These are phyloP conservation scores for Isichthys henryi DNA, from an alignment of 2,113 vertebrate species.

Conservation along the genomic window DNA sequence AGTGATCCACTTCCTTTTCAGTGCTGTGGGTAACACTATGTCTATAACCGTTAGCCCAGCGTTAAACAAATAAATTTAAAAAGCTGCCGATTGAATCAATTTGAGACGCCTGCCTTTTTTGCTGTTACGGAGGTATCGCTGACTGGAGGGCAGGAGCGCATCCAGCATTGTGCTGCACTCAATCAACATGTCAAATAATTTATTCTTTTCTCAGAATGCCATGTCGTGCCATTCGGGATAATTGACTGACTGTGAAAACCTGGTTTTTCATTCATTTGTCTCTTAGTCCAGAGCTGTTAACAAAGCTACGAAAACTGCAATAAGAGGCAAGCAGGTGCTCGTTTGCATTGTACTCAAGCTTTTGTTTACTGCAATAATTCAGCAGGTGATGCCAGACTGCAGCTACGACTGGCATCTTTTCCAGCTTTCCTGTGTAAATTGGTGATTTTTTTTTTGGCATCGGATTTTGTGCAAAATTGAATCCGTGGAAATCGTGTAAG, in stretches of 20 bases:
- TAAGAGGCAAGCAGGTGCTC: background rate
- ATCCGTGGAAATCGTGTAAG: background rate
- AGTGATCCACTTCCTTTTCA: background rate
- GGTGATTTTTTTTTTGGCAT: background rate
- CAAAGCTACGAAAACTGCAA: background rate
- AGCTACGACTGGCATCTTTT: background rate
- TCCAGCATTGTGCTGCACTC: slow-evolving; percentile 28
- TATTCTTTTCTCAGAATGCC: slow-evolving; percentile 37
- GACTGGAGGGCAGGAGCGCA: slow-evolving; percentile 42
- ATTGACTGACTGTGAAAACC: slow-evolving; percentile 32
- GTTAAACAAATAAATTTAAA: slow-evolving; percentile 16
- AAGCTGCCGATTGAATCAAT: slow-evolving; percentile 19
- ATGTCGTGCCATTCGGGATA: slow-evolving; percentile 11
- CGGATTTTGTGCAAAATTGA: background rate
- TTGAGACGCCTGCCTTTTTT: slow-evolving; percentile 27
- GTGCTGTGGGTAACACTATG: slow-evolving; percentile 19
- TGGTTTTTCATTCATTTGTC: background rate
- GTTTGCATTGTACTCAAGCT: background rate
- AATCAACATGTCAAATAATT: slow-evolving; percentile 42
- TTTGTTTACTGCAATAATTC: background rate
- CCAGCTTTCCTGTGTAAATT: background rate
- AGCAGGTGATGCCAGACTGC: background rate
- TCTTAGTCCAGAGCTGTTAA: background rate
- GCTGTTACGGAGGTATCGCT: slow-evolving; percentile 33
- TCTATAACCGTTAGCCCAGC: background rate